These are phyloP conservation scores for Esox masquinongy DNA, from an alignment of 2,797 vertebrate species.

Conservation along the genomic window DNA sequence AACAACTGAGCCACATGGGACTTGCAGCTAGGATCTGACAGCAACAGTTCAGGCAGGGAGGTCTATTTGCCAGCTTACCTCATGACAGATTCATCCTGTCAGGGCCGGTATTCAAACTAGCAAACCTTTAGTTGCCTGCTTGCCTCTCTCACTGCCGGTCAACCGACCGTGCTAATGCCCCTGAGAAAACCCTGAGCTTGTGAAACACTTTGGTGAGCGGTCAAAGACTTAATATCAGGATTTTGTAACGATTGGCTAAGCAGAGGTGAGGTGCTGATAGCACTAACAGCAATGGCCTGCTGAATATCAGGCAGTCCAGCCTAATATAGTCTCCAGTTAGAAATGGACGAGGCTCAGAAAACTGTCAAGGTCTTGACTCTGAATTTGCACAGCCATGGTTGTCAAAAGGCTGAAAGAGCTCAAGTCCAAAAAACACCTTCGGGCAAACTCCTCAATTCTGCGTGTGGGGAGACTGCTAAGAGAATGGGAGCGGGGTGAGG, in stretches of 20 bases:
- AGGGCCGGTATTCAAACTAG: not conserved
- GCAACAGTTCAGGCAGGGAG: no score
- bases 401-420: slow-evolving; percentile 71
- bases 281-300: not conserved
- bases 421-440: slow-evolving; percentile 70
- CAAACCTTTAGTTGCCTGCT: not conserved
- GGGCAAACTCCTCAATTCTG: slow-evolving; percentile 65
- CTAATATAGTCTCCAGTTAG: slow-evolving; percentile 34
- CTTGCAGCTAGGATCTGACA: no score
- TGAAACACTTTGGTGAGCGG: not conserved
- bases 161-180: no score
- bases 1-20: no score
- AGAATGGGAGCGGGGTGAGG: not conserved
- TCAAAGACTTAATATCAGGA: slow-evolving; percentile 5
- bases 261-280: slow-evolving; percentile 1
- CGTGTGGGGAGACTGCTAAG: slow-evolving; percentile 58
- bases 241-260: not conserved
- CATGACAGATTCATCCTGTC: no score
- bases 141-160: no score
- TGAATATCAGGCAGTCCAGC: not conserved
- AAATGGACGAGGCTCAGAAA: slow-evolving; percentile 56
- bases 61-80: no score
- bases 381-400: slow-evolving; percentile 70
- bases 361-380: slow-evolving; percentile 68
- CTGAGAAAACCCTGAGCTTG: not conserved